phyloP scores from a whole-genome alignment of 2,797 vertebrate species.

The Cossypha dichroa region DNA sequence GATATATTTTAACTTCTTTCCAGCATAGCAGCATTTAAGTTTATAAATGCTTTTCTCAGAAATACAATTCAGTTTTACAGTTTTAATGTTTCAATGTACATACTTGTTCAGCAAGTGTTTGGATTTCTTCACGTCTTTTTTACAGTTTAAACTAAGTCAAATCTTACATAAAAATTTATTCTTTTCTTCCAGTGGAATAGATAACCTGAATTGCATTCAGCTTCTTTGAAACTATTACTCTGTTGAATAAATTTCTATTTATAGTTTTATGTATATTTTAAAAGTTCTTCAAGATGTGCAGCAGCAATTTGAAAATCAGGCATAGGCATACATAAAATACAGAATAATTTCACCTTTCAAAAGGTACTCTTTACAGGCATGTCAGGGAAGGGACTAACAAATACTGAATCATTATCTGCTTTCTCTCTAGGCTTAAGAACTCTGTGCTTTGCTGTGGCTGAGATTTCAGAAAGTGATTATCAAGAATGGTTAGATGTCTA shows the following conservation, averaged over 20 bases:
- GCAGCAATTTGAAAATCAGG: background rate
- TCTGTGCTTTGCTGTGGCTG: slow-evolving; percentile 92
- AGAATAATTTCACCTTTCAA: background rate
- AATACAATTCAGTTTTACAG: background rate
- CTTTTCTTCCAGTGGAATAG: background rate
- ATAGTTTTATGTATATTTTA: background rate
- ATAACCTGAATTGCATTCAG: background rate
- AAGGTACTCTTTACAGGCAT: background rate
- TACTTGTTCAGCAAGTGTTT: background rate
- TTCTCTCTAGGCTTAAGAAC: slow-evolving; percentile 88
- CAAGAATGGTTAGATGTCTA: slow-evolving; percentile 90
- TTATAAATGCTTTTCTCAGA: background rate
- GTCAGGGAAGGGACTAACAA: background rate
- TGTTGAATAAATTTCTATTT: background rate
- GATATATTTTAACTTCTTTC: background rate
- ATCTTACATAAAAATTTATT: background rate
- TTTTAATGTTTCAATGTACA: background rate
- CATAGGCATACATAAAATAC: background rate
- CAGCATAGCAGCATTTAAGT: background rate
- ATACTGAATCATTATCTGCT: background rate
- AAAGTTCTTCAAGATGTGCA: background rate
- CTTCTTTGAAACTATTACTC: background rate
- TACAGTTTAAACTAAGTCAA: background rate
- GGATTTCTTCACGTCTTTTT: background rate
- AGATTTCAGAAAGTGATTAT: slow-evolving; percentile 91